Evolutionary conservation across 2,113 vertebrate species (phyloP), one percentile per base, ranked within the genome.

Genomic region (Sialia sialis): DNA sequence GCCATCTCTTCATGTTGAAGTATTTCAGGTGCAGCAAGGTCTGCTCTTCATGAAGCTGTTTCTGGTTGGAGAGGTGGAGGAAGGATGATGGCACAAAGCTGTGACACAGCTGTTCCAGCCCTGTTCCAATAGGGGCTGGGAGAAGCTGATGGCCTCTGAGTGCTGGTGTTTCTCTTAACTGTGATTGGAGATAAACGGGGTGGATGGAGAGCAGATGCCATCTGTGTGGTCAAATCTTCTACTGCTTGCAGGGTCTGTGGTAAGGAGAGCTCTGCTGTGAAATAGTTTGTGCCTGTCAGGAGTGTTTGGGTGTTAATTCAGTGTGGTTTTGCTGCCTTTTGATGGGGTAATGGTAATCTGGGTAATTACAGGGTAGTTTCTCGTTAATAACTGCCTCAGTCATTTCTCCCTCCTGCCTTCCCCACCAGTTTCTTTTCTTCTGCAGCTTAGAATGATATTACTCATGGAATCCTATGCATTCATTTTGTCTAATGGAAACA

Each of bases 41-140:
- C 90, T 72, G 21, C 73, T 92, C 74, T 78, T 75, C 62, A 23
- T 7, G 55, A 69, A 90, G 63, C 85, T 80, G 72, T 75, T 76
- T 62, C 62, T 94, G 73, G 63, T 93, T 92, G 73, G 78, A 78
- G 90, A 96, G 93, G 81, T 85, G 93, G 64, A 90, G 76, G 80
- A 89, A 90, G 85, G 92, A 74, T 96, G 94, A 95, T 93, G 92
- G 91, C 30, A 25, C 84, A 81, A 87, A 87, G 75, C 86, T 94
- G 84, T 4, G 13, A 69, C 94, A 67, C 96, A 97, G 96, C 96
- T 97, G 94, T 80, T 97, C 54, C 70, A 91, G 77, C 89, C 83
- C 80, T 77, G 62, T 63, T 94, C 83, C 82, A 89, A 83, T 95
- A 90, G 27, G 67, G 91, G 55, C 89, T 80, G 86, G 32, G 73